These are phyloP conservation scores for Sialia sialis DNA, from an alignment of 2,113 vertebrate genomes.

Conservation along the genomic window DNA sequence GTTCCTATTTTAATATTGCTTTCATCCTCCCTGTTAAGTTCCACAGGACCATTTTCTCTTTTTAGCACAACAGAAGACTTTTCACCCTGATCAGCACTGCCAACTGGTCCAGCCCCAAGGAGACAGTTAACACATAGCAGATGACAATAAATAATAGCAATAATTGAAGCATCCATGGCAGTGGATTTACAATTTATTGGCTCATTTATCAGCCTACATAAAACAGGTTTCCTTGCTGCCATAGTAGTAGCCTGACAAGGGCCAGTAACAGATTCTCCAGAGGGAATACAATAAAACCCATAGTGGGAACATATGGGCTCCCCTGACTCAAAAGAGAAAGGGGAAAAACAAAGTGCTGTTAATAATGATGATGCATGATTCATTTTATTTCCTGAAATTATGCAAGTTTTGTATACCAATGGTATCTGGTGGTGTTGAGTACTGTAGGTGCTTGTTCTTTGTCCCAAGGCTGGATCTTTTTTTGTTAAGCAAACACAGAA, in stretches of 20 bases:
- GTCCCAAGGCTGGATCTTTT: not conserved
- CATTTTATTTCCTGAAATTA: not conserved
- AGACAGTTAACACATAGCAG: not conserved
- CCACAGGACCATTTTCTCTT: not conserved
- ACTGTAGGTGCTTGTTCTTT: not conserved
- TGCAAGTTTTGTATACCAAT: not conserved
- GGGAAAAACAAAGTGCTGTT: not conserved
- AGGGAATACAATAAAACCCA: not conserved
- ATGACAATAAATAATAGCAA: not conserved
- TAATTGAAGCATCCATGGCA: constrained; percentile 8
- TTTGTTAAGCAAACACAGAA: not conserved
- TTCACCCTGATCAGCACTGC: not conserved
- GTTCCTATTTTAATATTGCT: not conserved
- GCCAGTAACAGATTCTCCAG: not conserved
- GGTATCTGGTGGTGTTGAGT: not conserved
- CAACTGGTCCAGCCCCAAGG: not conserved
- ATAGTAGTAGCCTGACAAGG: not conserved
- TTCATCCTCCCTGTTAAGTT: not conserved
- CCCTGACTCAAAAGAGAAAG: not conserved
- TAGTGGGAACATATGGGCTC: not conserved
- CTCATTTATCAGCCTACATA: not conserved
- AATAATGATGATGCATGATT: not conserved
- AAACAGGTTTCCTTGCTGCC: not conserved
- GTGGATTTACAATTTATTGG: not conserved
- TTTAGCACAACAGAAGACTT: not conserved